These are phyloP conservation scores for Leptestheria dahalacensis DNA, from an alignment of 1,140 invertebrate genomes.

Conservation along the genomic window DNA sequence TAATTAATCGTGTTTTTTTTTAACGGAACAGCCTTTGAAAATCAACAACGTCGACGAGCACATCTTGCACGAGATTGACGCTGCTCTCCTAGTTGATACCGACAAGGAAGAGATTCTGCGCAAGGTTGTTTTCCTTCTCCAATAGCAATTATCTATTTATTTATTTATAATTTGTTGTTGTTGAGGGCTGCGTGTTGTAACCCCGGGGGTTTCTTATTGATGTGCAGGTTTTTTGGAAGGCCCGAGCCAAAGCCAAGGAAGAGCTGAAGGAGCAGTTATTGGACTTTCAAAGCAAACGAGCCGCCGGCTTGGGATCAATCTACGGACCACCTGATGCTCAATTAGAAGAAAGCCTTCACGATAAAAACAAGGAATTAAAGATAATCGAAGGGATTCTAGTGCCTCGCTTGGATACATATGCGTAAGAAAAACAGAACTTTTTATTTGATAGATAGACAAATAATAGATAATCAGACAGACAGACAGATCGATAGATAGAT, in stretches of 20 bases:
- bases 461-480: too few relatives aligned
- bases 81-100: slow-evolving; percentile 58
- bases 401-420: slow-evolving; percentile 50
- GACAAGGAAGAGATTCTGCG: slow-evolving; percentile 78
- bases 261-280: slow-evolving; percentile 69
- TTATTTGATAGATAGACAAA: not conserved
- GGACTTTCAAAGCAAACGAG: slow-evolving; percentile 79
- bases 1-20: slow-evolving; percentile 17
- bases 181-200: too few relatives aligned
- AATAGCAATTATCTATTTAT: too few relatives aligned
- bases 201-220: slow-evolving; percentile 13
- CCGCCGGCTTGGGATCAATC: slow-evolving; percentile 72
- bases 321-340: slow-evolving; percentile 74
- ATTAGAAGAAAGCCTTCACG: slow-evolving; percentile 60
- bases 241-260: slow-evolving; percentile 64
- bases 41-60: slow-evolving; percentile 70
- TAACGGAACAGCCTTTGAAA: slow-evolving; percentile 53
- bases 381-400: slow-evolving; percentile 55
- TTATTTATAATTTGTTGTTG: too few relatives aligned
- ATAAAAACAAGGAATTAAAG: slow-evolving; percentile 61
- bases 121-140: slow-evolving; percentile 42
- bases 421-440: slow-evolving; percentile 46
- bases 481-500: too few relatives aligned
- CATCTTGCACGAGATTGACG: slow-evolving; percentile 73
- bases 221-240: slow-evolving; percentile 61